Percentiles rank a stretch among this genome's conserved stretches.
Conservation (phyloP, 2,113 vertebrate genomes). For the Oreotrochilus melanogaster region DNA sequence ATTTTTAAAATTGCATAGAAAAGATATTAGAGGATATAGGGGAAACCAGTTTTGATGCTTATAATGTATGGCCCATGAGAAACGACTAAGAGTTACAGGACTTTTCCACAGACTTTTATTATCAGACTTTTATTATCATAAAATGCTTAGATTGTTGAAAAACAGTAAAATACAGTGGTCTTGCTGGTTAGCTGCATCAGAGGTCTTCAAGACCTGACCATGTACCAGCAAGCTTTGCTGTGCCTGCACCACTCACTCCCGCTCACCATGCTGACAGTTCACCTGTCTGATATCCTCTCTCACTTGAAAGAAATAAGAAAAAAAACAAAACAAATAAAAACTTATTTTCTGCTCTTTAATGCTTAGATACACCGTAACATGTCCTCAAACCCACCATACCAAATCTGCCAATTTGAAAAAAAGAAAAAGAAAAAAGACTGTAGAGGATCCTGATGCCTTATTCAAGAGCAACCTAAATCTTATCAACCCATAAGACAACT, state of each 20-base stretch:
- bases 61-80: not conserved
- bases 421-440: not conserved
- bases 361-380: not conserved
- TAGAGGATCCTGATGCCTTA: not conserved
- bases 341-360: not conserved
- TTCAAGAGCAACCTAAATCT: not conserved
- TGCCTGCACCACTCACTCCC: not conserved
- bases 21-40: slow-evolving; percentile 22
- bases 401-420: not conserved
- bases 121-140: not conserved
- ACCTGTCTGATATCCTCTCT: not conserved
- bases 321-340: not conserved
- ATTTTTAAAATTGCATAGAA: not conserved
- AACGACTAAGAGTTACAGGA: not conserved
- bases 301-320: not conserved
- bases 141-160: not conserved
- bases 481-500: not conserved
- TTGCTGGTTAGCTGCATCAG: not conserved
- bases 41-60: slow-evolving; percentile 13
- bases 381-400: not conserved
- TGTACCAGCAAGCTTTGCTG: not conserved
- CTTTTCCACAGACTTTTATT: not conserved
- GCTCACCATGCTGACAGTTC: not conserved
- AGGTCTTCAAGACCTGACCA: not conserved
- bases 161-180: not conserved